Evolutionary conservation across 2,797 vertebrate species (phyloP).

Genomic region (Tarsius wallacei): DNA sequence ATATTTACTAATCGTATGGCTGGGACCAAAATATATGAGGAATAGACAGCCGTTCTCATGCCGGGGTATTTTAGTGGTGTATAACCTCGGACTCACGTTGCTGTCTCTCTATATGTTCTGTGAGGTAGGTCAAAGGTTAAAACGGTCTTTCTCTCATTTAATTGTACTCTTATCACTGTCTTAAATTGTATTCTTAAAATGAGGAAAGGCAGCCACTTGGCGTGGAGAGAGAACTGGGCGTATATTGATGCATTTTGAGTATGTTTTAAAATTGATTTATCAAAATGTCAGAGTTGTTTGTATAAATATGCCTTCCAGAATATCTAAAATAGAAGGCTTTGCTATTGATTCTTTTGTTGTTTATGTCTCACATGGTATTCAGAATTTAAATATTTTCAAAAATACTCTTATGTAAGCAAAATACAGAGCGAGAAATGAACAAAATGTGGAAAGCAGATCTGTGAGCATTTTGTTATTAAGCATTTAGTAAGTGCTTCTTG

Average conservation of each 20-base stretch:
- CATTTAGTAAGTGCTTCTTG: neutral
- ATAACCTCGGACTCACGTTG: conserved; percentile 96
- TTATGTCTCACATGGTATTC: neutral
- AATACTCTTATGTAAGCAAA: neutral
- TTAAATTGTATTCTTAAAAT: neutral
- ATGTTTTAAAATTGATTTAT: conserved; percentile 52
- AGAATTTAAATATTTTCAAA: conserved; percentile 59
- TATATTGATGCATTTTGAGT: neutral
- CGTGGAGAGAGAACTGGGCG: neutral
- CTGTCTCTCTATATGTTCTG: conserved; percentile 98
- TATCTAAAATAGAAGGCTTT: conserved; percentile 40
- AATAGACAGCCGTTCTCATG: conserved; percentile 94
- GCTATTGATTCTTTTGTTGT: conserved; percentile 48
- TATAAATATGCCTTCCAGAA: neutral
- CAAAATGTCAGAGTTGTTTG: conserved; percentile 6
- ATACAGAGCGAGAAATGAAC: conserved; percentile 21
- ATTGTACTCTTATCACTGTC: neutral
- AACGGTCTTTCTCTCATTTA: conserved; percentile 54
- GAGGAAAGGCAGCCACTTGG: neutral
- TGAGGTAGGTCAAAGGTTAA: conserved; percentile 93
- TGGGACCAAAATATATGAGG: conserved; percentile 98
- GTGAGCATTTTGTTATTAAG: neutral
- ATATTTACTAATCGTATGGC: conserved; percentile 97
- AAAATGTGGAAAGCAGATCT: neutral
- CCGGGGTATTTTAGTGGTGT: conserved; percentile 95